Percentiles rank a stretch among this genome's conserved stretches.
Evolutionary conservation across 2,888 invertebrate species (phyloP).

Genomic region (Craniophora ligustri): DNA sequence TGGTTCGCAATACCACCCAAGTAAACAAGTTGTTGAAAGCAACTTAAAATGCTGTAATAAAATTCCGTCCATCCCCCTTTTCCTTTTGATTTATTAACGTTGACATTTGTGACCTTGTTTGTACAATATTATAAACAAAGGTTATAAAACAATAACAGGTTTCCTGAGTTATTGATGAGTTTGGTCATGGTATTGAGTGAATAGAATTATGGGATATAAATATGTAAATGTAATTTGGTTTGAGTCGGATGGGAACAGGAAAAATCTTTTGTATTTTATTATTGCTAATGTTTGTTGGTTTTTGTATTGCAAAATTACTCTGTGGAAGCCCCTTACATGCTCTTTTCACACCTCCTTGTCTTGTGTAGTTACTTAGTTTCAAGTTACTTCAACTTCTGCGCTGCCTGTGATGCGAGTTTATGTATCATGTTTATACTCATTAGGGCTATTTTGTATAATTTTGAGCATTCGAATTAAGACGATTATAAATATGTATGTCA

Average conservation of each 20-base stretch:
- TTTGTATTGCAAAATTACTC: too few species aligned
- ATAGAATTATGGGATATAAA: constrained; percentile 11
- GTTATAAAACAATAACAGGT: constrained; percentile 56
- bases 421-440: too few species aligned
- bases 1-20: constrained; percentile 52
- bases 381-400: background rate
- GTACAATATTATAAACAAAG: constrained; percentile 49
- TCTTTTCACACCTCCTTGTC: background rate
- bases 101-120: constrained; percentile 66
- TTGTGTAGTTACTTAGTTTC: background rate
- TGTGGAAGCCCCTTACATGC: background rate
- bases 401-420: too few species aligned
- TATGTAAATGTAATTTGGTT: constrained; percentile 41
- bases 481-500: too few species aligned
- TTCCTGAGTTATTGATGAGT: constrained; percentile 50
- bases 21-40: constrained; percentile 72
- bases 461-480: too few species aligned
- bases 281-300: too few species aligned
- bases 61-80: constrained; percentile 62
- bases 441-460: too few species aligned
- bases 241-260: background rate
- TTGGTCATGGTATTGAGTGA: constrained; percentile 16
- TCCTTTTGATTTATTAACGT: constrained; percentile 71
- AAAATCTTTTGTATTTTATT: background rate
- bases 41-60: constrained; percentile 64